A percentile compares a stretch with the other conserved stretches of the same genome.
These are phyloP conservation scores for Morus bassanus DNA, from an alignment of 2,797 vertebrate species.

Conservation along the genomic window DNA sequence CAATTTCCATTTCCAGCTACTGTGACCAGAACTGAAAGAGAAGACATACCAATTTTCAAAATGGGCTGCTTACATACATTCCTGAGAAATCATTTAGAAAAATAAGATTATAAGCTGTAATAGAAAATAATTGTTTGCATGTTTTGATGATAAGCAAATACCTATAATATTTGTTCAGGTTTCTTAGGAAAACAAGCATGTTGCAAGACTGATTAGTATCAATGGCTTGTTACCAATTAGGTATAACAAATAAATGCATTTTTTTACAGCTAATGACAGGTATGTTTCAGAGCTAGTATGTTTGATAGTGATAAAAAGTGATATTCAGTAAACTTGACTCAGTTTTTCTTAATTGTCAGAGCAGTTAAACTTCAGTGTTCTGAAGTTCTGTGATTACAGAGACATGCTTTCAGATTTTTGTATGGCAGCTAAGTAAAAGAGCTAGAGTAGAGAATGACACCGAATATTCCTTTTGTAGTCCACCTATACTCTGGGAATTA, in stretches of 20 bases:
- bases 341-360: neutral
- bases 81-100: neutral
- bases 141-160: neutral
- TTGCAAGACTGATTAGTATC: neutral
- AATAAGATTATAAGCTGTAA: neutral
- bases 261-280: neutral
- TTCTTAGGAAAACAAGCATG: neutral
- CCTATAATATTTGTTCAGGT: neutral
- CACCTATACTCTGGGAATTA: neutral
- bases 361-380: neutral
- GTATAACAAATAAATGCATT: neutral
- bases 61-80: neutral
- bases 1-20: neutral
- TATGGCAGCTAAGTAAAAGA: neutral
- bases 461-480: neutral
- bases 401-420: neutral
- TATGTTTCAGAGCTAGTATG: neutral
- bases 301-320: neutral
- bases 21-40: neutral
- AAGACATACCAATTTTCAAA: neutral
- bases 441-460: neutral
- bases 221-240: neutral
- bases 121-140: neutral
- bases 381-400: neutral
- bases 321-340: neutral